Conservation (phyloP, 2,113 vertebrate genomes). For the Nycticryphes semicollaris region DNA sequence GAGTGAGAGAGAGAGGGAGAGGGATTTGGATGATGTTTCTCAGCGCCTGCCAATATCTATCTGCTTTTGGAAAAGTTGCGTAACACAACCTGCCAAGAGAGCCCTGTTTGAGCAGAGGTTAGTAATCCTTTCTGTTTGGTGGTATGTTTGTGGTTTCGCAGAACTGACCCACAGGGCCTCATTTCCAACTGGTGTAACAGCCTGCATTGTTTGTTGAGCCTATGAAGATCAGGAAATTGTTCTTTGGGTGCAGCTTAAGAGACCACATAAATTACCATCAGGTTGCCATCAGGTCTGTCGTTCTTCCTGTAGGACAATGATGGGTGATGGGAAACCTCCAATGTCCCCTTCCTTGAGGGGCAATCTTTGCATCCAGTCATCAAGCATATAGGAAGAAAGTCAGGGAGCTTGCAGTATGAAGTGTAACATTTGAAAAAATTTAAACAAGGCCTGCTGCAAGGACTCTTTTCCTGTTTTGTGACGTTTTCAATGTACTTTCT, state of each 20-base stretch:
- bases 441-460: neutral
- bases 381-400: neutral
- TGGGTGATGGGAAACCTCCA: neutral
- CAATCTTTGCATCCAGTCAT: neutral
- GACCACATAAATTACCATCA: neutral
- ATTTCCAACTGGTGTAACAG: neutral
- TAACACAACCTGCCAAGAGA: slow-evolving; percentile 30
- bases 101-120: slow-evolving; percentile 24
- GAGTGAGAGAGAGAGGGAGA: neutral
- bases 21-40: slow-evolving; percentile 56
- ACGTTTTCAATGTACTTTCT: neutral
- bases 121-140: slow-evolving; percentile 35
- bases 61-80: slow-evolving; percentile 60
- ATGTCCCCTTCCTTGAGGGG: neutral
- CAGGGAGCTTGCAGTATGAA: neutral
- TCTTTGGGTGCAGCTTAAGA: neutral
- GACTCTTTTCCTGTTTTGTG: neutral
- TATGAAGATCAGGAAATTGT: neutral
- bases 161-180: neutral
- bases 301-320: neutral
- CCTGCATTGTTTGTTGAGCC: neutral
- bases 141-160: slow-evolving; percentile 17
- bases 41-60: slow-evolving; percentile 44
- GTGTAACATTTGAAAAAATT: neutral
- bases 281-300: neutral